Percentiles rank a stretch among this genome's conserved stretches.
phyloP scores from a whole-genome alignment of 1,140 invertebrate species.

The Lordiphosa collinella region DNA sequence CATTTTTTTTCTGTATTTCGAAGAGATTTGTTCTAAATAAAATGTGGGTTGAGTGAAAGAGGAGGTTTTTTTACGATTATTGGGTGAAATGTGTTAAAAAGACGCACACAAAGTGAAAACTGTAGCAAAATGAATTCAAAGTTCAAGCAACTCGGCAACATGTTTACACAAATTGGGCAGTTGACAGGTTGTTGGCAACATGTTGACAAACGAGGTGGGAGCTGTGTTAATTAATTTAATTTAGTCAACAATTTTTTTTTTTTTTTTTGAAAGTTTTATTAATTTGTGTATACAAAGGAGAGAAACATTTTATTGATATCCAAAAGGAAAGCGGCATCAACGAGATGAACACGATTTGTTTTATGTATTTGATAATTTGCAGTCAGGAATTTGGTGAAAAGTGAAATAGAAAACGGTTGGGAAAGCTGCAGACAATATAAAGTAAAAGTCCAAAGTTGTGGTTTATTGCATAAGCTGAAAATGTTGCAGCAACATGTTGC shows the following conservation, averaged over 20 bases:
- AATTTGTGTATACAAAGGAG: conserved; percentile 22
- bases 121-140: conserved; percentile 26
- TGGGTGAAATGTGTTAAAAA: conserved; percentile 53
- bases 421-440: not conserved
- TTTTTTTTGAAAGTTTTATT: conserved; percentile 24
- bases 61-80: conserved; percentile 45
- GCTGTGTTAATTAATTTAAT: conserved; percentile 32
- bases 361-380: too few relatives aligned
- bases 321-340: conserved; percentile 25
- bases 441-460: not conserved
- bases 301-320: conserved; percentile 18
- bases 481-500: conserved; percentile 40
- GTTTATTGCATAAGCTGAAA: not conserved
- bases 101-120: conserved; percentile 47
- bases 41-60: conserved; percentile 70
- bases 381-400: not conserved
- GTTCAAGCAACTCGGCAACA: conserved; percentile 10
- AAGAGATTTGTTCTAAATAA: conserved; percentile 75
- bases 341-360: too few relatives aligned
- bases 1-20: conserved; percentile 41
- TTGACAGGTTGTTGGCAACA: conserved; percentile 21
- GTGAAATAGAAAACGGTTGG: not conserved
- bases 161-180: not conserved
- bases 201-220: conserved; percentile 9
- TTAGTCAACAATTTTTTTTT: not conserved